Conservation (phyloP, 2,888 invertebrate species). For the Mesorhabditis belari region DNA sequence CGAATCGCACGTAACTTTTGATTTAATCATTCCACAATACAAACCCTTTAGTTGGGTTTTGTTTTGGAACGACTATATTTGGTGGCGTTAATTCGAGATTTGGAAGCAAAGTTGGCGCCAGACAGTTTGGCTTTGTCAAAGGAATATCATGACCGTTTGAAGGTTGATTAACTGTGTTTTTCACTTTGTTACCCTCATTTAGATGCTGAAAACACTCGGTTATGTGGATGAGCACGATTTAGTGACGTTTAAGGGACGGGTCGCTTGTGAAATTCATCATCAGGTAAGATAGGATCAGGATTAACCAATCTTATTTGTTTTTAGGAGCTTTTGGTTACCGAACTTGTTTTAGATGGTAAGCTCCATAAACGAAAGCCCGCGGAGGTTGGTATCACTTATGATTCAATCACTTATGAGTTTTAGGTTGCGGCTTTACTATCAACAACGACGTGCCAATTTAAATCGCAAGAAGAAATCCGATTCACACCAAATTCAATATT, state of each 20-base stretch:
- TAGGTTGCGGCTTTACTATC: conserved; percentile 86
- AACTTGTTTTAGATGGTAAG: conserved; percentile 81
- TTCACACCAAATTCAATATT: conserved; percentile 14
- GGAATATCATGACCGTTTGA: conserved; percentile 73
- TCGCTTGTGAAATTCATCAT: conserved; percentile 49
- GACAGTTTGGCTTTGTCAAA: conserved; percentile 79
- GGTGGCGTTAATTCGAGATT: too few species aligned
- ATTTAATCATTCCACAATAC: too few species aligned
- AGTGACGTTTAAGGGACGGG: conserved; percentile 72
- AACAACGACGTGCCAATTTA: conserved; percentile 82
- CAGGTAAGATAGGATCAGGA: conserved; percentile 15
- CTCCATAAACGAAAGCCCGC: conserved; percentile 65
- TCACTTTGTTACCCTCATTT: conserved; percentile 3
- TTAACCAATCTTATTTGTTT: conserved; percentile 9
- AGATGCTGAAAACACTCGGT: conserved; percentile 66
- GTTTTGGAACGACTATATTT: too few species aligned
- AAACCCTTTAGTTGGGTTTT: too few species aligned
- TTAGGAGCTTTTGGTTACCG: conserved; percentile 73
- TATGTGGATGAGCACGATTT: conserved; percentile 68
- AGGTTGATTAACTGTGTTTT: conserved; percentile 37
- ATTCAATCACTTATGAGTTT: too few species aligned
- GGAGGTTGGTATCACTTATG: too few species aligned
- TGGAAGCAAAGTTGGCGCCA: conserved; percentile 73
- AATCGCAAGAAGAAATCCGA: conserved; percentile 53
- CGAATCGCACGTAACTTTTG: too few species aligned